These are phyloP conservation scores for Uropsilus gracilis DNA, from an alignment of 2,113 vertebrate genomes.

Conservation along the genomic window DNA sequence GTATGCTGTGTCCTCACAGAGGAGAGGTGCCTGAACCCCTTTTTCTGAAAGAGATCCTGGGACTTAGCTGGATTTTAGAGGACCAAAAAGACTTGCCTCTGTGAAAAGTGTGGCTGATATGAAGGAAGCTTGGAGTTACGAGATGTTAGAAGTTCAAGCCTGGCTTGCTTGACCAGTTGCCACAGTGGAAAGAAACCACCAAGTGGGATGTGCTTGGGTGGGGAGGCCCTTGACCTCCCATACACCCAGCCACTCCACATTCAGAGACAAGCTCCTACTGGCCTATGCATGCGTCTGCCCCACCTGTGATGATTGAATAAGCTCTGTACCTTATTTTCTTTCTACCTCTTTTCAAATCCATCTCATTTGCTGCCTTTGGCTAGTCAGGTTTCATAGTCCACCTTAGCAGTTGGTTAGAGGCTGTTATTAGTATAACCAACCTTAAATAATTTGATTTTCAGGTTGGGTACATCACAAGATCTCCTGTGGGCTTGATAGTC, in stretches of 20 bases:
- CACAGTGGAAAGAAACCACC: fast-evolving
- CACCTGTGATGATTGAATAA: too few relatives aligned
- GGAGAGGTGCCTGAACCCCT: fast-evolving
- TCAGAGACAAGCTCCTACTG: fast-evolving
- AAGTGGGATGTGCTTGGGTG: fast-evolving
- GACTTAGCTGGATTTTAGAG: background rate
- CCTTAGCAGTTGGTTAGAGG: constrained; percentile 23
- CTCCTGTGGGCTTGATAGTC: constrained; percentile 32
- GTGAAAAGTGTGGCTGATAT: background rate
- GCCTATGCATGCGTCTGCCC: fast-evolving
- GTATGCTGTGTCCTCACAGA: background rate
- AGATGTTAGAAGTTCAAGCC: fast-evolving
- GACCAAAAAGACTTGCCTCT: background rate
- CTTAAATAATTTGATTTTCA: constrained; percentile 76
- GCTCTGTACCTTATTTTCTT: background rate
- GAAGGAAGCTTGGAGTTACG: background rate
- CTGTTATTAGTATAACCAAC: constrained; percentile 66
- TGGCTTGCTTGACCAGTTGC: fast-evolving
- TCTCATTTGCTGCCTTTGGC: background rate
- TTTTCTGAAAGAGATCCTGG: background rate
- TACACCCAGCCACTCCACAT: fast-evolving
- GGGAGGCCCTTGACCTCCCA: fast-evolving
- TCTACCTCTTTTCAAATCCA: background rate
- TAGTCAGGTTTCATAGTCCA: constrained; percentile 17
- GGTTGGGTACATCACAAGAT: constrained; percentile 51